phyloP scores from a whole-genome alignment of 92 coral and sea anemone genomes.

The Zoanthus sansibaricus region DNA sequence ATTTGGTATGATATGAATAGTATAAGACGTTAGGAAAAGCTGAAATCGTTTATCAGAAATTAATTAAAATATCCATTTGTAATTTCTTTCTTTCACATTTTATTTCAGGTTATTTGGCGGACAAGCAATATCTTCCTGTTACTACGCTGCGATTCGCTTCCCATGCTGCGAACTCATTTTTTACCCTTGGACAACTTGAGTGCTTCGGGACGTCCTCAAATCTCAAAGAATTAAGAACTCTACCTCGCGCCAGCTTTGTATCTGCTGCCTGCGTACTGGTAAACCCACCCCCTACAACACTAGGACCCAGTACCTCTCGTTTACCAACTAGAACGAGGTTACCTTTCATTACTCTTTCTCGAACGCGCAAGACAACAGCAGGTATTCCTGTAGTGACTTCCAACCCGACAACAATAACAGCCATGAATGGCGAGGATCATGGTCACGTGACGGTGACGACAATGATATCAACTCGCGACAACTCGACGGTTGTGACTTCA shows the following conservation, averaged over 20 bases:
- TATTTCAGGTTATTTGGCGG: constrained; percentile 79
- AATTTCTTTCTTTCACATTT: background rate
- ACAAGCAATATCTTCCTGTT: constrained; percentile 85
- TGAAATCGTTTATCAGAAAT: no score
- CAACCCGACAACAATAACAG: constrained; percentile 43
- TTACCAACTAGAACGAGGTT: constrained; percentile 25
- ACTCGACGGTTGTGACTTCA: constrained; percentile 84
- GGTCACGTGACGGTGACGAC: constrained; percentile 90
- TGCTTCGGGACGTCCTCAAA: constrained; percentile 79
- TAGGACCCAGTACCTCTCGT: constrained; percentile 32
- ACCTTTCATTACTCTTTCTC: constrained; percentile 17
- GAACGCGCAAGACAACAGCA: constrained; percentile 38
- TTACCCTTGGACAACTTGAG: constrained; percentile 93
- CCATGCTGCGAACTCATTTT: constrained; percentile 76
- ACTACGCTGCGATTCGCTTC: constrained; percentile 76
- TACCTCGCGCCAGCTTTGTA: constrained; percentile 60
- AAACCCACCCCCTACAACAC: constrained; percentile 78
- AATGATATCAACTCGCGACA: constrained; percentile 77
- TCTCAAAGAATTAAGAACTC: constrained; percentile 24
- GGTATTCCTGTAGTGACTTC: constrained; percentile 22
- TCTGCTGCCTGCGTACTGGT: constrained; percentile 77
- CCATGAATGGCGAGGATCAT: constrained; percentile 47
- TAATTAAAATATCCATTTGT: background rate
- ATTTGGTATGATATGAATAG: no score
- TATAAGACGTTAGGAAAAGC: no score